Evolutionary conservation across 2,797 vertebrate species (phyloP).

Genomic region (Sarcoramphus papa): DNA sequence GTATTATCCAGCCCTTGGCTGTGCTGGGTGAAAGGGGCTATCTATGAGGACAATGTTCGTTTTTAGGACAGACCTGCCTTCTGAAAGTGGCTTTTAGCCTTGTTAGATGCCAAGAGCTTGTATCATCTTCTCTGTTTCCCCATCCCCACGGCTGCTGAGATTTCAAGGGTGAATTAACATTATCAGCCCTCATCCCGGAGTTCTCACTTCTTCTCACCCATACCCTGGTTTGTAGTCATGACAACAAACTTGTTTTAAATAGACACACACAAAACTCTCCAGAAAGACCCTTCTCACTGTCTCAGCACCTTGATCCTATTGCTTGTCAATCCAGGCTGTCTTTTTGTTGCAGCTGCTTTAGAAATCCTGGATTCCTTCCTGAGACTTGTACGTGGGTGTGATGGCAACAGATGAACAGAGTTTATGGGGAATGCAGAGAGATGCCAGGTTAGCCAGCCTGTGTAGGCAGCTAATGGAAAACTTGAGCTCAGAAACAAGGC

Average conservation of each 20-base stretch:
- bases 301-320: constrained; percentile 19
- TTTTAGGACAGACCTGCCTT: neutral
- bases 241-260: constrained; percentile 52
- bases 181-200: neutral
- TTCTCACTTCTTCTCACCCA: neutral
- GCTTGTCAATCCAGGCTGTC: constrained; percentile 24
- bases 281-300: neutral
- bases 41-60: neutral
- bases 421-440: constrained; percentile 45
- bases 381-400: constrained; percentile 40
- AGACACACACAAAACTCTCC: neutral
- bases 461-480: constrained; percentile 58
- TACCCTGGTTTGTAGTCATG: constrained; percentile 35
- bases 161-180: neutral
- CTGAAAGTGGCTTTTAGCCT: neutral
- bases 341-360: constrained; percentile 62
- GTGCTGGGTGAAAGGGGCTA: neutral
- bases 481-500: constrained; percentile 27
- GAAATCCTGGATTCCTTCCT: constrained; percentile 35
- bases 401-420: constrained; percentile 57
- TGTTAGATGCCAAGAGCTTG: neutral
- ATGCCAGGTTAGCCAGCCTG: constrained; percentile 51
- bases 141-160: neutral
- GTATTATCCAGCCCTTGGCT: neutral
- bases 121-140: neutral